Evolutionary conservation across 30 jellyfish, hydroid and myxozoan genomes (phyloP).

Genomic region (Rhopilema esculentum): DNA sequence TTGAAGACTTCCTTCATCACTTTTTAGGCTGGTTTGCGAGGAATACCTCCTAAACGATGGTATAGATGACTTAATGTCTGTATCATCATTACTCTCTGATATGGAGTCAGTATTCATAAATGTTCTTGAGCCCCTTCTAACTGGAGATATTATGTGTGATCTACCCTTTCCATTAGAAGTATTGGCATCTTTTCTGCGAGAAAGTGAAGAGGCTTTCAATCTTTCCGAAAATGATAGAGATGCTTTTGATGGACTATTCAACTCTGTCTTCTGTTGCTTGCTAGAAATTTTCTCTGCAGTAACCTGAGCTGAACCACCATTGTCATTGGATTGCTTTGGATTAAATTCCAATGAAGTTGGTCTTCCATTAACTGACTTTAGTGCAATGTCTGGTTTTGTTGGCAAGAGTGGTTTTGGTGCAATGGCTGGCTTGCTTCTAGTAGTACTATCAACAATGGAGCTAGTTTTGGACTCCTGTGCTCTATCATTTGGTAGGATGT

Average conservation of each 20-base stretch:
- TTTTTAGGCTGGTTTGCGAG: constrained; percentile 33
- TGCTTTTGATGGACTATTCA: constrained; percentile 31
- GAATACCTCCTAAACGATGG: constrained; percentile 47
- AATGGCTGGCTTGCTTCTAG: constrained; percentile 39
- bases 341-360: not conserved
- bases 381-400: not conserved
- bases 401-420: constrained; percentile 44
- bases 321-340: not conserved
- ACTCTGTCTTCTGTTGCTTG: not conserved
- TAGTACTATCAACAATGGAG: not conserved
- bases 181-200: constrained; percentile 50
- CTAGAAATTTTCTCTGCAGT: not conserved
- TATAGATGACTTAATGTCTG: not conserved
- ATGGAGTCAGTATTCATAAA: constrained; percentile 38
- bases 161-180: constrained; percentile 37
- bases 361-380: not conserved
- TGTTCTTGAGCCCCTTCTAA: constrained; percentile 67
- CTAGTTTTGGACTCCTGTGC: not conserved
- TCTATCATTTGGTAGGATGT: not conserved
- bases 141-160: constrained; percentile 69
- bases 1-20: not conserved
- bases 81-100: not conserved
- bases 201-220: constrained; percentile 54
- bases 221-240: constrained; percentile 60
- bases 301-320: not conserved